Conservation (phyloP, 2,888 invertebrate species). For the Cerceris ruficornis region DNA sequence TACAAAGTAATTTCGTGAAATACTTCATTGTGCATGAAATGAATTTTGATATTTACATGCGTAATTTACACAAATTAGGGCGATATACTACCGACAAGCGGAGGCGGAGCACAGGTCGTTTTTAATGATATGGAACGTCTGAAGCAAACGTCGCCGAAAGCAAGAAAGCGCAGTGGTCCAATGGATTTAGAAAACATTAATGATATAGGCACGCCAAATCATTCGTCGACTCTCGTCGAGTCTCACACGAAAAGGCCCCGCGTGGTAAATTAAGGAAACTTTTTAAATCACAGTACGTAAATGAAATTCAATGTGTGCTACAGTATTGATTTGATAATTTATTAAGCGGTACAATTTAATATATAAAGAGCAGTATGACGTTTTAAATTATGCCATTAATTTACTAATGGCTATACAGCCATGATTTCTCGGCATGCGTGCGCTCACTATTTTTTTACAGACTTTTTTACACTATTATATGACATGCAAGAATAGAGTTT, state of each 20-base stretch:
- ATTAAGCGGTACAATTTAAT: conserved; percentile 31
- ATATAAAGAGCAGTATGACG: conserved; percentile 9
- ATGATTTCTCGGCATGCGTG: background rate
- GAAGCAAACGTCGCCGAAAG: conserved; percentile 90
- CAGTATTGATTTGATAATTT: conserved; percentile 34
- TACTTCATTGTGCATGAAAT: background rate
- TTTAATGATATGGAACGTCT: conserved; percentile 97
- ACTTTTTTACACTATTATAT: conserved; percentile 16
- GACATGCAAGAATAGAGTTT: background rate
- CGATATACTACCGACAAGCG: conserved; percentile 95
- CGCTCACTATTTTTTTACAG: conserved; percentile 5
- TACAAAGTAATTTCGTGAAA: conserved; percentile 86
- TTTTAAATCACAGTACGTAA: background rate
- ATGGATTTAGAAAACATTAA: conserved; percentile 37
- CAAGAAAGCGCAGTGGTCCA: conserved; percentile 76
- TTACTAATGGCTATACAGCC: too few relatives aligned
- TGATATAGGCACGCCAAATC: conserved; percentile 40
- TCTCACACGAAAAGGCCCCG: conserved; percentile 50
- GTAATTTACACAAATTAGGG: conserved; percentile 83
- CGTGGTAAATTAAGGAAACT: conserved; percentile 42
- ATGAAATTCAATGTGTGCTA: conserved; percentile 10
- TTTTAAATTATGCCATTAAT: conserved; percentile 6
- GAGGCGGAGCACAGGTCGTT: conserved; percentile 97
- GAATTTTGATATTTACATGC: background rate
- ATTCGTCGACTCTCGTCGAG: conserved; percentile 42